Evolutionary conservation across 2,797 vertebrate genomes (phyloP).

Genomic region (Urophycis tenuis): DNA sequence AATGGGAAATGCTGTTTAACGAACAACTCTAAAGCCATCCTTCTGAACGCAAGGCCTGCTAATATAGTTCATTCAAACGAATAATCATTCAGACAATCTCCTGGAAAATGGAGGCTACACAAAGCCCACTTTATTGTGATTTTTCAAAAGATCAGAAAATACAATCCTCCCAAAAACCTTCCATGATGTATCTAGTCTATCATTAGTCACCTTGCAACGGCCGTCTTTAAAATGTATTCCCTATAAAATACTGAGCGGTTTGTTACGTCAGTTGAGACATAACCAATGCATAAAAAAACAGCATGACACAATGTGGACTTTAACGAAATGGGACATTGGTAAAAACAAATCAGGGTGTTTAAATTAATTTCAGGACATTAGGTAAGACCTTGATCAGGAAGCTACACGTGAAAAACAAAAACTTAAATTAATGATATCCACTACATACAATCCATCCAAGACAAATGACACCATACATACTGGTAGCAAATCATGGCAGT

Average conservation of each 20-base stretch:
- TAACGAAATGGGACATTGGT: conserved; percentile 54
- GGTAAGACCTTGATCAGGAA: conserved; percentile 64
- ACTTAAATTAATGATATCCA: conserved; percentile 41
- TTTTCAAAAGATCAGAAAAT: conserved; percentile 72
- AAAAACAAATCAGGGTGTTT: conserved; percentile 62
- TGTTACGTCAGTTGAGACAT: conserved; percentile 63
- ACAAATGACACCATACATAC: conserved; percentile 43
- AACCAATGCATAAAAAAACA: conserved; percentile 60
- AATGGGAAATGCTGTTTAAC: not conserved
- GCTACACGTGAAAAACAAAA: conserved; percentile 43
- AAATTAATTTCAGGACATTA: conserved; percentile 62
- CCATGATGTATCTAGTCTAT: conserved; percentile 44
- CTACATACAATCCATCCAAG: conserved; percentile 34
- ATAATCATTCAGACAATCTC: conserved; percentile 10
- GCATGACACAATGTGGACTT: conserved; percentile 58
- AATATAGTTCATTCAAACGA: not conserved
- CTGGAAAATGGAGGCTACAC: conserved; percentile 70
- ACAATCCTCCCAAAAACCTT: conserved; percentile 65
- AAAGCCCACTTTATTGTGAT: conserved; percentile 69
- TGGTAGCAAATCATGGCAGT: conserved; percentile 58
- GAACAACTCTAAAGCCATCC: not conserved
- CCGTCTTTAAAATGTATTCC: conserved; percentile 49
- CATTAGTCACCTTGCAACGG: conserved; percentile 52
- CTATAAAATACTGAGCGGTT: conserved; percentile 72
- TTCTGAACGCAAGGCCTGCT: not conserved